Base-by-base conservation (phyloP, 92 coral and sea anemone species). In the Porites lobata region DNA sequence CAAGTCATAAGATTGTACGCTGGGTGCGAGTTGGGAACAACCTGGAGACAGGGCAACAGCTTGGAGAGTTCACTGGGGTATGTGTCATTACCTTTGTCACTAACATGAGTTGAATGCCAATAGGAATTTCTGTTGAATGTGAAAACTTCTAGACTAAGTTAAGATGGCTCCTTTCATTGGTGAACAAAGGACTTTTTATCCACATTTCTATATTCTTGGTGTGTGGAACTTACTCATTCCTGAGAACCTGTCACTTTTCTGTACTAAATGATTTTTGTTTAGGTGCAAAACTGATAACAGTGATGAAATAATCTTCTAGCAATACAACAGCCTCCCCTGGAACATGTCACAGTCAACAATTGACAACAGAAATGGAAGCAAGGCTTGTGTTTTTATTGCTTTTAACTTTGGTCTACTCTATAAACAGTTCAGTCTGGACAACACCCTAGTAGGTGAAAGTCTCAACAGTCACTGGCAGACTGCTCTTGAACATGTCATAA, bases 1-100 rank as follows among this genome's bases (percentile, higher is more conserved):
- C 78, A 38, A 38, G 47, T 38, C 47, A 38, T 38, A 38, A 38
- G 47, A 38, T 38, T 38, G 47, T 38, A 38, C 43, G 68, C 79
- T 9, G 85, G 78, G 50, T 78, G 68, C 21, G 17, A 78, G 12
- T 29, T 78, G n/a, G 51, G 85, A 29, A 67, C 85, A 85, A 85
- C 78, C 85, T 21, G 7, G 9, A 24, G 15, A 13, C 19, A n/a
- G 72, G 72, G 7, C 19, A 66, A n/a, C 72, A 66, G 32, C 19
- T 66, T 10, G 72, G 19, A n/a, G 72, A 38, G 47, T 38, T 38
- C 6, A 38, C 4, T 38, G 47, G 47, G 47, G 47, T 38, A 4
- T 38, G 47, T 13, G 15, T 18, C 19, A 21, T 66, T 7, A 21
- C 47, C 47, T 38, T 38, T 38, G 47, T 38, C 47, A 38, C 5